Conservation (phyloP, 1,140 invertebrate species). For the Pygmarrhopalites habei region DNA sequence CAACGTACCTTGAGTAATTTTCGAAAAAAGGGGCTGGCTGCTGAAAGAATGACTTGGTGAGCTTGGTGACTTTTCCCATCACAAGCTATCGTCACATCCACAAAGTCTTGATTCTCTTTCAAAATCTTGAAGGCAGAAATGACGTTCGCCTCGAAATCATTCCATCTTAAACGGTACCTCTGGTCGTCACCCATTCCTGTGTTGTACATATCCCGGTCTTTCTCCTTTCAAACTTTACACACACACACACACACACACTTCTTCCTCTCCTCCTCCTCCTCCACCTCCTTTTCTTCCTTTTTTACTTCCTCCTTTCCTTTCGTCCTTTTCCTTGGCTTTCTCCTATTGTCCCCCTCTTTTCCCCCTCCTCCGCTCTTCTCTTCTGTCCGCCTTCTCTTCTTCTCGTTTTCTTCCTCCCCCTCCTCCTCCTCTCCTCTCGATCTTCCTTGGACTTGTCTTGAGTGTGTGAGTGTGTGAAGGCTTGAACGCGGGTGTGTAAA, state of each 20-base stretch:
- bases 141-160: slow-evolving; percentile 84
- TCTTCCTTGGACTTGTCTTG: neutral
- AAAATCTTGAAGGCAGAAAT: slow-evolving; percentile 77
- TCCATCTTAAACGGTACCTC: slow-evolving; percentile 83
- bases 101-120: slow-evolving; percentile 53
- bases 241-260: too few relatives aligned
- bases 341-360: slow-evolving; percentile 1
- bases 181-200: slow-evolving; percentile 52
- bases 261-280: too few relatives aligned
- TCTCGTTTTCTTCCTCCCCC: neutral
- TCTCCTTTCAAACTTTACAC: too few relatives aligned
- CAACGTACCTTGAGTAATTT: slow-evolving; percentile 65
- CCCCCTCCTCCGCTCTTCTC: neutral
- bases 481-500: too few relatives aligned
- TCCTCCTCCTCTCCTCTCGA: neutral
- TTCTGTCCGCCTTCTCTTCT: neutral
- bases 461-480: neutral
- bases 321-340: neutral
- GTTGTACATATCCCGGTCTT: too few relatives aligned
- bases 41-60: slow-evolving; percentile 83
- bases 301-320: neutral
- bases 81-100: slow-evolving; percentile 86
- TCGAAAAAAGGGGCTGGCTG: slow-evolving; percentile 86
- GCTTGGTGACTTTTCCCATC: slow-evolving; percentile 79
- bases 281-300: neutral